Evolutionary conservation across 2,888 invertebrate species (phyloP), one percentile per base, ranked within the genome.

Genomic region (Galeopsomyia nigrocyanea): DNA sequence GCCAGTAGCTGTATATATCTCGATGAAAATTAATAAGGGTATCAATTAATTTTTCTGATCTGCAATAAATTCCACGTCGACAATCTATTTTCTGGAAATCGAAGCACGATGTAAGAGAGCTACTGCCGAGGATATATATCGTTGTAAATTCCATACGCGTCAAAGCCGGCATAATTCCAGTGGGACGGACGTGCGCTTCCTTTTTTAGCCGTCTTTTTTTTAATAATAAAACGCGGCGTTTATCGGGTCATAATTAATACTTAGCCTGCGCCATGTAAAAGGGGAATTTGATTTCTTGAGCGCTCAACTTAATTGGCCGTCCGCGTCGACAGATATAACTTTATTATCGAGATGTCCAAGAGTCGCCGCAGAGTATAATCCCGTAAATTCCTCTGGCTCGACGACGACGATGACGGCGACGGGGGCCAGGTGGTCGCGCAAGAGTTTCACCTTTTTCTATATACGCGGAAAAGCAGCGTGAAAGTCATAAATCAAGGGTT

Each of bases 241-340:
- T 68, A 74, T 71, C 71, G 68, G 14, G 49, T 53, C 50, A 71
- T 71, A 71, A 71, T 65, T 71, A 74, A 74, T 60, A 60, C 63
- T 71, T 58, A 70, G 55, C 26, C 13, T 39, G 46, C 6, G 13
- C 55, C 56, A 55, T 51, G 31, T 66, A 63, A 63, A 57, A n/a
- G 46, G 51, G 51, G 39, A 53, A 63, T 66, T 69, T 56, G 46
- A 66, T 71, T 68, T 73, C 55, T 21, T 46, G 22, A 19, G 21
- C 46, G 21, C 58, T 55, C 63, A 39, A 22, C 57, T 63, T 72
- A 68, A 68, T 68, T 72, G 61, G 66, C 16, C 3, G 2, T 46
- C 21, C 17, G 17, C 19, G 14, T 47, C 50, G 9, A 58, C 17
- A n/a, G 3, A 21, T 58, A 58, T 14, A 68, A 68, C 16, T 68